Evolutionary conservation across 2,888 invertebrate genomes (phyloP).

Genomic region (Protophormia terraenovae): DNA sequence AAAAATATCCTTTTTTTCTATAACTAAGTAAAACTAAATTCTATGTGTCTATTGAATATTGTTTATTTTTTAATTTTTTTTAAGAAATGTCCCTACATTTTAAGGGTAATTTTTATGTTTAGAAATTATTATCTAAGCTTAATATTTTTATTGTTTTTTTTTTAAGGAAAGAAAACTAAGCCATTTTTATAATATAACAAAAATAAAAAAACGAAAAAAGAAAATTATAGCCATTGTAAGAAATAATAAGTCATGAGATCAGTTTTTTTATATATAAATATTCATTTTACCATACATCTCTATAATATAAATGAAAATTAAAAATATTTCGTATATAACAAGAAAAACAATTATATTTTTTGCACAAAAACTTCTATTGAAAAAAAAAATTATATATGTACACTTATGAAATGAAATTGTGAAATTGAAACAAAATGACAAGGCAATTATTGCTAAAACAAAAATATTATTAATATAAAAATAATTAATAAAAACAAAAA

Average conservation of each 20-base stretch:
- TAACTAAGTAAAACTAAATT: constrained; percentile 37
- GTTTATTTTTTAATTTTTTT: constrained; percentile 32
- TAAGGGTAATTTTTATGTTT: too few relatives aligned
- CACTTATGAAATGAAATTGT: constrained; percentile 60
- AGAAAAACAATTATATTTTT: constrained; percentile 60
- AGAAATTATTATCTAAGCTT: neutral
- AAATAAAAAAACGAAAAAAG: constrained; percentile 17
- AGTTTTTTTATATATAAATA: constrained; percentile 37
- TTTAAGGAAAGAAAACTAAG: neutral
- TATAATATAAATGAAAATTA: neutral
- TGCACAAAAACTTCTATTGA: constrained; percentile 68
- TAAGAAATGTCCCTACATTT: neutral
- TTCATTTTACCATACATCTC: constrained; percentile 35
- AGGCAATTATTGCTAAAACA: constrained; percentile 49
- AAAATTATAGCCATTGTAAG: constrained; percentile 42
- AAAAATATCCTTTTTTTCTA: constrained; percentile 10
- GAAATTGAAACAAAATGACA: constrained; percentile 60
- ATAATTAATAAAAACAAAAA: constrained; percentile 7
- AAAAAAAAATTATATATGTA: constrained; percentile 19
- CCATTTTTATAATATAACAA: too few relatives aligned
- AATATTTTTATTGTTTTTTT: neutral
- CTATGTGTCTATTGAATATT: constrained; percentile 50
- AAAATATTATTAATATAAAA: constrained; percentile 10
- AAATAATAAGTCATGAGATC: constrained; percentile 46
- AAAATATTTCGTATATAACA: constrained; percentile 30